Conservation (phyloP, 2,797 vertebrate genomes). For the Rhodeus uyekii region DNA sequence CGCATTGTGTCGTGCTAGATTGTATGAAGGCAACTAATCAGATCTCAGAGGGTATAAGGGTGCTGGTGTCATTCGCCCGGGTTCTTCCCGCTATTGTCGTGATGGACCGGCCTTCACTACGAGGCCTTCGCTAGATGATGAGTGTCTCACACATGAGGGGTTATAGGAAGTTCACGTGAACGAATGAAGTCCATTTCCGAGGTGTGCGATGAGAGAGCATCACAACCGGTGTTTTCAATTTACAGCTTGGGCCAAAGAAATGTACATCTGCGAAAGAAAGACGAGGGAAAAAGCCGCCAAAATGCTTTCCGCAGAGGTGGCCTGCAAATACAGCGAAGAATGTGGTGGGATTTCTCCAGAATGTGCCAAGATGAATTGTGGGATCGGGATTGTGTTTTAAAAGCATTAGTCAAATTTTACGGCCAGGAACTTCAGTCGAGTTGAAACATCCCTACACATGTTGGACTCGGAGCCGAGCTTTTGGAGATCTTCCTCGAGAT, state of each 20-base stretch:
- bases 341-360: constrained; percentile 56
- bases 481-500: constrained; percentile 6
- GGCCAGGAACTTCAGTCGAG: constrained; percentile 34
- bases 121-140: constrained; percentile 75
- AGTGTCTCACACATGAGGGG: constrained; percentile 78
- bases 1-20: constrained; percentile 53
- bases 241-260: constrained; percentile 58
- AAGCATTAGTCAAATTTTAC: constrained; percentile 55
- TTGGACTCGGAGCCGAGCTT: not conserved
- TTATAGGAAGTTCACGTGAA: constrained; percentile 85
- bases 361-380: constrained; percentile 57
- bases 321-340: constrained; percentile 57
- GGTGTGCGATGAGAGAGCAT: constrained; percentile 64
- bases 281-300: constrained; percentile 44
- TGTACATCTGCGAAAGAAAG: constrained; percentile 55
- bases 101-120: constrained; percentile 66
- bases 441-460: constrained; percentile 37
- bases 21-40: constrained; percentile 61
- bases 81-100: constrained; percentile 68
- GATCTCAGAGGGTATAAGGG: constrained; percentile 55
- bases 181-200: constrained; percentile 86
- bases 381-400: constrained; percentile 44
- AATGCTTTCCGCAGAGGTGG: constrained; percentile 56
- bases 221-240: constrained; percentile 64
- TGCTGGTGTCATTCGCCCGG: constrained; percentile 57